Percentiles rank a stretch among this genome's conserved stretches.
Conservation (phyloP, 1,140 invertebrate species). For the Drosophila pallidifrons region DNA sequence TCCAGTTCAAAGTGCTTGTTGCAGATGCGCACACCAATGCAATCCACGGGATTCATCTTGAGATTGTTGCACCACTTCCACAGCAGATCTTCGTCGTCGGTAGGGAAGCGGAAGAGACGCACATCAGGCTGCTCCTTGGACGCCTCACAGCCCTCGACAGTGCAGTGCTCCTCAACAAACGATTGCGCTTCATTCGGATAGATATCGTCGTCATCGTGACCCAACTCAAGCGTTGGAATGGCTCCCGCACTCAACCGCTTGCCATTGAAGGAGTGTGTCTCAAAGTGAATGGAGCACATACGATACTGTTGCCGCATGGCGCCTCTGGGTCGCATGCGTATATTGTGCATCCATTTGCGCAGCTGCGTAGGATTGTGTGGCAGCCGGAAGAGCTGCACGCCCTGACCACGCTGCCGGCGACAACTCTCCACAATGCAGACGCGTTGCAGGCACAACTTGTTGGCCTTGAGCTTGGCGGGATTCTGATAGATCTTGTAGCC, state of each 20-base stretch:
- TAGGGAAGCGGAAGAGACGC: constrained; percentile 75
- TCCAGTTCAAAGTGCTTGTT: constrained; percentile 76
- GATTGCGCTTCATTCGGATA: constrained; percentile 77
- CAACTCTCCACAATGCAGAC: constrained; percentile 79
- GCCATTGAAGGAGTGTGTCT: constrained; percentile 75
- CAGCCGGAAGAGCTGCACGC: constrained; percentile 77
- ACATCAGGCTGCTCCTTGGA: constrained; percentile 72
- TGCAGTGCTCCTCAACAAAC: constrained; percentile 73
- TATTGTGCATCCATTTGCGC: constrained; percentile 80
- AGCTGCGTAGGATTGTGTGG: constrained; percentile 71
- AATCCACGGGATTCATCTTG: constrained; percentile 78
- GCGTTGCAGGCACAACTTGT: constrained; percentile 69
- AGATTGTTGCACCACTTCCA: constrained; percentile 83
- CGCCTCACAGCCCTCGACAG: constrained; percentile 65
- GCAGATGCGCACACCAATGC: constrained; percentile 73
- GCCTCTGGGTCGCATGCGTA: constrained; percentile 53
- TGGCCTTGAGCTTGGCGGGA: constrained; percentile 72
- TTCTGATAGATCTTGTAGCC: constrained; percentile 81
- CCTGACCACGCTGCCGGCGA: constrained; percentile 64
- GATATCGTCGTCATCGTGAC: constrained; percentile 71
- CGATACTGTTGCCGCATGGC: constrained; percentile 66
- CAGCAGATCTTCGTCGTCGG: constrained; percentile 75
- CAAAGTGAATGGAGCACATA: constrained; percentile 75
- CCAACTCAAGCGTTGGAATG: constrained; percentile 76
- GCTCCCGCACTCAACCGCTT: constrained; percentile 68